Evolutionary conservation across 2,888 invertebrate genomes (phyloP).

Genomic region (Hypomecis atomaria): DNA sequence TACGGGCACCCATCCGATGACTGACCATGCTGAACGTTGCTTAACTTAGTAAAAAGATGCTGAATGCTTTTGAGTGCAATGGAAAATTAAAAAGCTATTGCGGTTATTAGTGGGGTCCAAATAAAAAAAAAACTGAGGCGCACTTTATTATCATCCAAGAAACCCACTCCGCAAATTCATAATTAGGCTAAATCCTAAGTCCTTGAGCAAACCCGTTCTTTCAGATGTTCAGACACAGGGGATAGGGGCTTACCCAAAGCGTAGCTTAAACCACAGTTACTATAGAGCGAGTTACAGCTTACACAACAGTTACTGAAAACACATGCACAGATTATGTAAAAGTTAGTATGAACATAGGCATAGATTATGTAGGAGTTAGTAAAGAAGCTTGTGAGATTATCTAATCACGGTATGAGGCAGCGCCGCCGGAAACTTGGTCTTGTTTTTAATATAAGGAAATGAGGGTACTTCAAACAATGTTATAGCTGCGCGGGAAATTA

Average conservation of each 20-base stretch:
- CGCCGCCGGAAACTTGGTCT: constrained; percentile 7
- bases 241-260: constrained; percentile 7
- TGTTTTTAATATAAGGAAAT: constrained; percentile 17
- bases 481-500: constrained; percentile 6
- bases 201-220: constrained; percentile 11
- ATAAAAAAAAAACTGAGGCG: no score
- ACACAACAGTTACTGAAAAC: not conserved
- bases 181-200: constrained; percentile 7
- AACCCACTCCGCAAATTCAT: constrained; percentile 1
- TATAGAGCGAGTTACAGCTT: not conserved
- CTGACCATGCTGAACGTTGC: no score
- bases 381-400: constrained; percentile 15
- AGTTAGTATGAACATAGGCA: not conserved
- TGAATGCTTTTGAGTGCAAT: no score
- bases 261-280: not conserved
- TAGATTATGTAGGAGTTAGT: not conserved
- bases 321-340: not conserved
- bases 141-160: not conserved
- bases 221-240: not conserved
- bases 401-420: constrained; percentile 15
- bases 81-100: no score
- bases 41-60: no score
- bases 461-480: constrained; percentile 21
- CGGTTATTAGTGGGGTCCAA: no score
- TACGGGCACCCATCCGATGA: no score